Percentiles rank a stretch among this genome's conserved stretches.
Evolutionary conservation across 2,113 vertebrate genomes (phyloP).

Genomic region (Psittacara wagleri): DNA sequence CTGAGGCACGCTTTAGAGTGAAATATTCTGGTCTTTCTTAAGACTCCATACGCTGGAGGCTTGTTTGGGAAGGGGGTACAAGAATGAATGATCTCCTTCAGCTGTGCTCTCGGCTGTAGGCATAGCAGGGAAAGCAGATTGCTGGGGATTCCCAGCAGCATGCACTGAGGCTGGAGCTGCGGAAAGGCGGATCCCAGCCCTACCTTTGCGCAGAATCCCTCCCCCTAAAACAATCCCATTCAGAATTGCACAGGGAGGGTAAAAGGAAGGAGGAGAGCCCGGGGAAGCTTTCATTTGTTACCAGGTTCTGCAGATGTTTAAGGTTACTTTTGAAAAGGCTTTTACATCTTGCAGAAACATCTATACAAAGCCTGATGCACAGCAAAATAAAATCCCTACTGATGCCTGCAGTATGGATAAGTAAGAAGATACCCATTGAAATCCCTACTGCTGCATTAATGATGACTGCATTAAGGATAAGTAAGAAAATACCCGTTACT

Average conservation of each 20-base stretch:
- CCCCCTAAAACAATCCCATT: rapidly evolving
- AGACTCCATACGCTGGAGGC: not conserved
- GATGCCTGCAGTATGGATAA: not conserved
- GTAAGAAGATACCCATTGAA: not conserved
- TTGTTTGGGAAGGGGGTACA: not conserved
- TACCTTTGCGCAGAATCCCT: not conserved
- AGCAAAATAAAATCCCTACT: not conserved
- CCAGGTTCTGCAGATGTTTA: not conserved
- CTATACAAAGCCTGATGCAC: not conserved
- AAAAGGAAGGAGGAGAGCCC: not conserved
- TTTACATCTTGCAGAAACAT: not conserved
- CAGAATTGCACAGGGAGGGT: not conserved
- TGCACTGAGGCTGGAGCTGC: not conserved
- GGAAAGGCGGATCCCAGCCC: not conserved
- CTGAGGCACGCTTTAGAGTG: not conserved
- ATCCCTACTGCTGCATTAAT: not conserved
- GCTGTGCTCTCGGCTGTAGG: not conserved
- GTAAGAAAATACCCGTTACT: not conserved
- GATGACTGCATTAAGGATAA: not conserved
- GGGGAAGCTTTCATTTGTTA: too few species aligned
- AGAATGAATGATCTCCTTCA: not conserved
- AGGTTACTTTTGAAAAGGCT: not conserved
- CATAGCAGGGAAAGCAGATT: not conserved
- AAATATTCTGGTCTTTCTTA: not conserved
- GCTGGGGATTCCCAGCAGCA: not conserved